These are phyloP conservation scores for Austrofundulus limnaeus DNA, from an alignment of 2,113 vertebrate species.

Conservation along the genomic window DNA sequence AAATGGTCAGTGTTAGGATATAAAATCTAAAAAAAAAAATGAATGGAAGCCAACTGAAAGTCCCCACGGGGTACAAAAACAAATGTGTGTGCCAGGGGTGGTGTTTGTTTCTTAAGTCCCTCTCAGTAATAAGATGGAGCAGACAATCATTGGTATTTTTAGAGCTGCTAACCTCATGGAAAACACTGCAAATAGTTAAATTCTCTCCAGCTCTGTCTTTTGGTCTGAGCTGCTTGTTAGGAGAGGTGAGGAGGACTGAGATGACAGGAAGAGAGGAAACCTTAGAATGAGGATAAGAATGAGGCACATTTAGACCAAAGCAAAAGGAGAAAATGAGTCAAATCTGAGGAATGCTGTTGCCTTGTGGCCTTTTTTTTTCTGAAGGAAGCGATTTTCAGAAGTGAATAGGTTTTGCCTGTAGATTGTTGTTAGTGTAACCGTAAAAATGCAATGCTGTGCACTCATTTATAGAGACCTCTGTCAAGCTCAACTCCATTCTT, in stretches of 20 bases:
- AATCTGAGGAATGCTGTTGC: conserved; percentile 10
- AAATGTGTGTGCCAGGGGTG: neutral
- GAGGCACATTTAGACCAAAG: neutral
- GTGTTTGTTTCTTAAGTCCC: conserved; percentile 10
- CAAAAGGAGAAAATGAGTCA: conserved; percentile 9
- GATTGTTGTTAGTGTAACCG: conserved; percentile 1
- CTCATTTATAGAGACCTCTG: neutral
- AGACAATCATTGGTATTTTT: conserved; percentile 58
- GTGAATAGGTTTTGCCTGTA: neutral
- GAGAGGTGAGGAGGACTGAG: neutral
- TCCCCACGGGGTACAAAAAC: too few species aligned
- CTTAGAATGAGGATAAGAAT: conserved; percentile 2
- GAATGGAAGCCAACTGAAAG: too few species aligned
- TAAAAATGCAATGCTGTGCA: neutral
- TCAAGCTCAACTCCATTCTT: neutral
- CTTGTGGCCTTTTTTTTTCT: conserved; percentile 1
- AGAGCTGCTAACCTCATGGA: conserved; percentile 36
- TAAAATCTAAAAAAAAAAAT: too few species aligned
- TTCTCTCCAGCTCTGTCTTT: conserved; percentile 35
- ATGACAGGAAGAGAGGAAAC: conserved; percentile 6
- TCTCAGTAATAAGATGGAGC: conserved; percentile 53
- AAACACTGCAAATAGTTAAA: conserved; percentile 45
- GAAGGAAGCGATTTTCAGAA: conserved; percentile 13
- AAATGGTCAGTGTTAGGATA: too few species aligned
- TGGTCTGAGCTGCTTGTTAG: conserved; percentile 41